phyloP scores from a whole-genome alignment of 2,888 invertebrate genomes.

The Blomia tropicalis region DNA sequence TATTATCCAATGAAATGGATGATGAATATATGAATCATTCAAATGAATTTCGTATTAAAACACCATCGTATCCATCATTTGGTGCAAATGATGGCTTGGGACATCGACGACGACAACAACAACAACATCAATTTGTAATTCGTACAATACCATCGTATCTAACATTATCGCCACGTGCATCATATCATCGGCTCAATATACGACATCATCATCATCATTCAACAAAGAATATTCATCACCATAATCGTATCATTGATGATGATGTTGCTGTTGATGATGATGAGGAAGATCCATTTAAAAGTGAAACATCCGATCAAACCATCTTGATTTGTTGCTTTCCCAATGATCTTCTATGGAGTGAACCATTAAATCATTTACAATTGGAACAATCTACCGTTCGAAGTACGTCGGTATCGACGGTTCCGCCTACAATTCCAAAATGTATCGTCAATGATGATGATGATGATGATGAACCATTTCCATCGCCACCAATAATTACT shows the following conservation, averaged over 20 bases:
- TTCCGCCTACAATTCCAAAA: neutral
- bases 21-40: neutral
- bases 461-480: neutral
- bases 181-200: constrained; percentile 12
- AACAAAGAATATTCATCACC: neutral
- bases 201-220: neutral
- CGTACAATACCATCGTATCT: constrained; percentile 42
- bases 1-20: neutral
- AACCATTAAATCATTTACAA: neutral
- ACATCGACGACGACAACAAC: neutral
- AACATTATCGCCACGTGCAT: constrained; percentile 29
- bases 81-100: neutral
- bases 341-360: neutral
- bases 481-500: neutral
- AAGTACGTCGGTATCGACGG: neutral
- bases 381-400: neutral
- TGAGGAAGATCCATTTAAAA: neutral
- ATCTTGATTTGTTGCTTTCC: constrained; percentile 8
- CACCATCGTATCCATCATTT: constrained; percentile 6
- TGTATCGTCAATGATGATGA: neutral
- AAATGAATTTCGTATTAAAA: neutral
- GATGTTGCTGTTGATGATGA: neutral
- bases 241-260: neutral
- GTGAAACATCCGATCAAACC: neutral
- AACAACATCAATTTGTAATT: constrained; percentile 13